A percentile compares a stretch with the other conserved stretches of the same genome.
Conservation (phyloP, 2,113 vertebrate genomes). For the Macheiramphus alcinus region DNA sequence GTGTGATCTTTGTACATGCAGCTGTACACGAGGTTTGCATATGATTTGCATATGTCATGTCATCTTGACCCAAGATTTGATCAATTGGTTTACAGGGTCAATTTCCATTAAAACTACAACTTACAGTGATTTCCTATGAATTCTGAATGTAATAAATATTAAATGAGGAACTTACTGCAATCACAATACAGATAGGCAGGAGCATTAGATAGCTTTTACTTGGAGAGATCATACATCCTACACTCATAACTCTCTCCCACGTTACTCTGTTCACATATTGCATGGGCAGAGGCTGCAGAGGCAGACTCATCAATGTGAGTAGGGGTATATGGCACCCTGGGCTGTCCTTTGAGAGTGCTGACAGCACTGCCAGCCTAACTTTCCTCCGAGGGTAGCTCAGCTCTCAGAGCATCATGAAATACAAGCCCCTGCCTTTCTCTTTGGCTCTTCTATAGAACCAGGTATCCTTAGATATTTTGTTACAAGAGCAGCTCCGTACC, state of each 20-base stretch:
- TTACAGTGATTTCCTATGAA: neutral
- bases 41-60: neutral
- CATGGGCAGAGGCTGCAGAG: neutral
- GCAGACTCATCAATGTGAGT: neutral
- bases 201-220: neutral
- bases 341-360: neutral
- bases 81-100: conserved; percentile 7
- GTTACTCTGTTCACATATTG: neutral
- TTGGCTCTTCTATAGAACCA: neutral
- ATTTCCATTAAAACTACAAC: conserved; percentile 21
- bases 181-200: neutral
- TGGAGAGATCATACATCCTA: neutral
- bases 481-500: neutral
- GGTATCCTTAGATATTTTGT: neutral
- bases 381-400: neutral
- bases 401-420: neutral
- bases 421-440: neutral
- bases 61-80: conserved; percentile 35
- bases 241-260: neutral
- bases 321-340: neutral
- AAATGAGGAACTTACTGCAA: neutral
- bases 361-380: neutral
- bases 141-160: neutral
- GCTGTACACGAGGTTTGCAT: neutral
- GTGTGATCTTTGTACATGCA: neutral